phyloP scores from a whole-genome alignment of 2,888 invertebrate species.

The Druceiella hillmani region DNA sequence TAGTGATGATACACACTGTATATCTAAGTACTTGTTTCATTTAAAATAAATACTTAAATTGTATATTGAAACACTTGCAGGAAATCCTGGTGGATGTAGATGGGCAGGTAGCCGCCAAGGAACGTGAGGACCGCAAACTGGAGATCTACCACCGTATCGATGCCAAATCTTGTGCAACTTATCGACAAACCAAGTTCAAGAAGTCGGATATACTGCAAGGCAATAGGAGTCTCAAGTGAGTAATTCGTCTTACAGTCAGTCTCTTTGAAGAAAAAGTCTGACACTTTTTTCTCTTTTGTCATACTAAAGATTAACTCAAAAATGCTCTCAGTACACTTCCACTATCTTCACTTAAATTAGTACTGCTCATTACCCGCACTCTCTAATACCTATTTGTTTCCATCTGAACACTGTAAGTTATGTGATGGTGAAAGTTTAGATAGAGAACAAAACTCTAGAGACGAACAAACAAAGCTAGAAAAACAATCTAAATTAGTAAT shows the following conservation, averaged over 20 bases:
- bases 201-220: conserved; percentile 86
- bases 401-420: too few species aligned
- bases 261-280: too few species aligned
- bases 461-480: too few species aligned
- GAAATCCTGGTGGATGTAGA: conserved; percentile 88
- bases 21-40: too few species aligned
- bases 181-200: conserved; percentile 83
- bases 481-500: too few species aligned
- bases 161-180: conserved; percentile 83
- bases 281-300: too few species aligned
- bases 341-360: not conserved
- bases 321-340: not conserved
- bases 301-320: not conserved
- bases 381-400: too few species aligned
- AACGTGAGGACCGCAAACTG: conserved; percentile 80
- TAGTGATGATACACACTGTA: too few species aligned
- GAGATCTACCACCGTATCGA: conserved; percentile 92
- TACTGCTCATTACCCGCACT: too few species aligned
- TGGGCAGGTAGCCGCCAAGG: conserved; percentile 88
- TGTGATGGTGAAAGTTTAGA: too few species aligned
- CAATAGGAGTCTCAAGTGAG: conserved; percentile 71
- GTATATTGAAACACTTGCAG: conserved; percentile 31
- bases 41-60: not conserved
- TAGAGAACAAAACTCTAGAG: too few species aligned
- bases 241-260: too few species aligned